Conservation (phyloP, 2,113 vertebrate species). For the Phylloscopus trochiloides region DNA sequence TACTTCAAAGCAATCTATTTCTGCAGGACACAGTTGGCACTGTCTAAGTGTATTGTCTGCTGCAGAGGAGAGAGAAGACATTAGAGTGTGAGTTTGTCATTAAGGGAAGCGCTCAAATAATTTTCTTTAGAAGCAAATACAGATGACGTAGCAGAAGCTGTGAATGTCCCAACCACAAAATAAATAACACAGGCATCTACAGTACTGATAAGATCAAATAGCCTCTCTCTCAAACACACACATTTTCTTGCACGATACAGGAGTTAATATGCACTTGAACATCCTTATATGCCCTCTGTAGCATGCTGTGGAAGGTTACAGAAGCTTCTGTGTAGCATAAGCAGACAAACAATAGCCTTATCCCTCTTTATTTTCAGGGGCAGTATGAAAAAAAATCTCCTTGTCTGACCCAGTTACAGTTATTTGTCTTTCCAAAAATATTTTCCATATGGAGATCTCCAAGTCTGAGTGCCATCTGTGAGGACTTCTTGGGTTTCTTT, state of each 20-base stretch:
- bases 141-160: not conserved
- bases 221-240: not conserved
- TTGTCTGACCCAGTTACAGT: constrained; percentile 47
- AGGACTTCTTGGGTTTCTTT: constrained; percentile 56
- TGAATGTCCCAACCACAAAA: not conserved
- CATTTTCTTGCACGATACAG: not conserved
- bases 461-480: constrained; percentile 53
- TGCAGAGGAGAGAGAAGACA: not conserved
- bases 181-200: not conserved
- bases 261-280: not conserved
- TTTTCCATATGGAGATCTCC: constrained; percentile 61
- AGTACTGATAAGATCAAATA: not conserved
- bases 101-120: not conserved
- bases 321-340: not conserved
- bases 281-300: not conserved
- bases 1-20: constrained; percentile 44
- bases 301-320: not conserved
- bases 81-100: not conserved
- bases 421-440: constrained; percentile 64
- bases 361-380: constrained; percentile 39
- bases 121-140: not conserved
- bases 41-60: not conserved
- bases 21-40: constrained; percentile 5
- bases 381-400: constrained; percentile 14
- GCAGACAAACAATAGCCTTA: constrained; percentile 26